phyloP scores from a whole-genome alignment of 2,113 vertebrate species.

The Sakesphorus luctuosus region DNA sequence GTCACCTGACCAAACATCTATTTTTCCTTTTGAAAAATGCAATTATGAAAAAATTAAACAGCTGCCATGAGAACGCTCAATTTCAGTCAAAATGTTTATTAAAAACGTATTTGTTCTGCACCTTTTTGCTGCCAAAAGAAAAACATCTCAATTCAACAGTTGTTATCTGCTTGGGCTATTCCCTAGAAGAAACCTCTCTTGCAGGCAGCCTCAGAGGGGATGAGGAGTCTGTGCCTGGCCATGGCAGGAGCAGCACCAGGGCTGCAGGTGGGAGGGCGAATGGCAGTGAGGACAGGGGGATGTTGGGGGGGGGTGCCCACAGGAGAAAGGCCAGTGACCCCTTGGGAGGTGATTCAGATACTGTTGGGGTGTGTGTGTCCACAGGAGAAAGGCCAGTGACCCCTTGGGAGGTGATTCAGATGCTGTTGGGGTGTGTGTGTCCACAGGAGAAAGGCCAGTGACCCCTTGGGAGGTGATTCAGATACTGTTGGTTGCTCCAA shows the following conservation, averaged over 20 bases:
- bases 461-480: rapidly evolving
- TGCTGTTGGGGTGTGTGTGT: too few relatives aligned
- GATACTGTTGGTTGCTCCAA: not conserved
- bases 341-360: rapidly evolving
- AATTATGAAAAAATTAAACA: slow-evolving; percentile 3
- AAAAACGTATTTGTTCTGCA: slow-evolving; percentile 21
- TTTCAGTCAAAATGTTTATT: slow-evolving; percentile 39
- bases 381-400: not conserved
- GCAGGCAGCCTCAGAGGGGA: not conserved
- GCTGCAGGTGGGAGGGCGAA: not conserved
- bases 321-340: not conserved
- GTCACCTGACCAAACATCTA: not conserved
- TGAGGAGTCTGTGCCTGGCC: rapidly evolving
- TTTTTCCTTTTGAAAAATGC: not conserved
- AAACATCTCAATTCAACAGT: not conserved
- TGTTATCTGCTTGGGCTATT: not conserved
- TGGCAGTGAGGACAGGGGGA: rapidly evolving
- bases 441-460: not conserved
- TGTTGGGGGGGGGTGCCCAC: rapidly evolving
- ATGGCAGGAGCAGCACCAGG: not conserved
- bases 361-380: not conserved
- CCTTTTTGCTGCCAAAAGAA: not conserved
- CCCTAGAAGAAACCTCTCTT: not conserved
- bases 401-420: rapidly evolving
- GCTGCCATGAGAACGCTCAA: not conserved